phyloP scores from a whole-genome alignment of 2,797 vertebrate species.

The Pangasius djambal region DNA sequence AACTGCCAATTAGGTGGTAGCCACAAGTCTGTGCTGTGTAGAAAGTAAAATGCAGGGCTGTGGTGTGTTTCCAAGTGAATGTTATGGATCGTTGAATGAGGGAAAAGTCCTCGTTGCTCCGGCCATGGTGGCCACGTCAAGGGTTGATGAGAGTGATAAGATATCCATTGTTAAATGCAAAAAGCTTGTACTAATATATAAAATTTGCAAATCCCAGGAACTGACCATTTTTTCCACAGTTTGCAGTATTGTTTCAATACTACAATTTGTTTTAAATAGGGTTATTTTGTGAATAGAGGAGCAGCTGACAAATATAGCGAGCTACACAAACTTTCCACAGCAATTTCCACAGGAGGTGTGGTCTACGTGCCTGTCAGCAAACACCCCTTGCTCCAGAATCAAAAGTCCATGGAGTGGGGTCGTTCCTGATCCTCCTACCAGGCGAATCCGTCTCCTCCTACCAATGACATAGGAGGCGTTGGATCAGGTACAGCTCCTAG shows the following conservation, averaged over 20 bases:
- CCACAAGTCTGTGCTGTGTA: slow-evolving; percentile 59
- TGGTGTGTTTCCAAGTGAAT: slow-evolving; percentile 17
- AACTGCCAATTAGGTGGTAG: slow-evolving; percentile 66
- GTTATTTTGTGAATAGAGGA: not conserved
- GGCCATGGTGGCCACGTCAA: slow-evolving; percentile 34
- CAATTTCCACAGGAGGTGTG: not conserved
- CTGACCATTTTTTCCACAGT: not conserved
- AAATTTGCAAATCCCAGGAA: not conserved
- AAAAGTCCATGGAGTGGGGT: not conserved
- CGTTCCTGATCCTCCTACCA: not conserved
- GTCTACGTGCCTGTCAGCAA: not conserved
- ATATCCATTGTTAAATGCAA: not conserved
- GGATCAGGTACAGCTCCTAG: not conserved
- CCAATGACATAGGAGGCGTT: not conserved
- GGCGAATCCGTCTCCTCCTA: not conserved
- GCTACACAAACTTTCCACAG: not conserved
- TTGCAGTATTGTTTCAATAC: not conserved
- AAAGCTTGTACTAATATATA: not conserved
- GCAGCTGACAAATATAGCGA: not conserved
- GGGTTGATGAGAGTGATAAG: not conserved
- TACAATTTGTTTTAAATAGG: not conserved
- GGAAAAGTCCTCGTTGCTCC: slow-evolving; percentile 18
- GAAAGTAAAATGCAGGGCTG: slow-evolving; percentile 48
- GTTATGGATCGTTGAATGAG: slow-evolving; percentile 25
- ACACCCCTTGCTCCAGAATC: not conserved